These are phyloP conservation scores for Cynoglossus semilaevis DNA, from an alignment of 2,113 vertebrate genomes.

Conservation along the genomic window DNA sequence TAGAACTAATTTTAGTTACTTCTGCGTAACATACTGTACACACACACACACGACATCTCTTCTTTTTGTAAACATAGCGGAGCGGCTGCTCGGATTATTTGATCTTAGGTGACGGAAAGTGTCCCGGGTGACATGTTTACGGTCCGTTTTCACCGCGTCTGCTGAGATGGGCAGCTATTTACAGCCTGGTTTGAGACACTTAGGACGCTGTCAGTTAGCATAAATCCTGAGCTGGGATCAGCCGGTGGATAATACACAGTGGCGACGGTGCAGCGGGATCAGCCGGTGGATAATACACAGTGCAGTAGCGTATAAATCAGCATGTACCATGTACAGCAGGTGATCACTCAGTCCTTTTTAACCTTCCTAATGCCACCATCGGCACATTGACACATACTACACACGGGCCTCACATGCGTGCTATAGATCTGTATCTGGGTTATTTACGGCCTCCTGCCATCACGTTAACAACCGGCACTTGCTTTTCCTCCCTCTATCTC, in stretches of 20 bases:
- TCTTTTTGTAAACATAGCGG: constrained; percentile 63
- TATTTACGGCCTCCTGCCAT: constrained; percentile 69
- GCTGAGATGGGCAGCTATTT: constrained; percentile 66
- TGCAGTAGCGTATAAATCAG: constrained; percentile 31
- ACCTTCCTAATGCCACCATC: constrained; percentile 42
- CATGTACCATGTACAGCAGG: constrained; percentile 25
- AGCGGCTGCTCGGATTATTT: constrained; percentile 53
- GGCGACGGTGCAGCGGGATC: constrained; percentile 33
- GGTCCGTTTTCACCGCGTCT: constrained; percentile 65
- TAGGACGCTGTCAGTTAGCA: constrained; percentile 57
- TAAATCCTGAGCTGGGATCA: constrained; percentile 62
- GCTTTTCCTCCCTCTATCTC: constrained; percentile 32
- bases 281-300: constrained; percentile 34
- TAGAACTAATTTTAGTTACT: too few species aligned
- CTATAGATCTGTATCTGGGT: constrained; percentile 53
- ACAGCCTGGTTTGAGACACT: constrained; percentile 53
- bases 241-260: constrained; percentile 37
- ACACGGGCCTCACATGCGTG: constrained; percentile 27
- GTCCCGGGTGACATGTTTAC: constrained; percentile 70
- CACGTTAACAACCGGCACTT: constrained; percentile 63
- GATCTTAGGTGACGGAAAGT: constrained; percentile 54
- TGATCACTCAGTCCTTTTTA: constrained; percentile 45
- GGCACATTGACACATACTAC: constrained; percentile 31
- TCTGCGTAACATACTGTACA: not conserved
- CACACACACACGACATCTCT: constrained; percentile 14